Evolutionary conservation across 2,113 vertebrate genomes (phyloP).

Genomic region (Heterochromis multidens): DNA sequence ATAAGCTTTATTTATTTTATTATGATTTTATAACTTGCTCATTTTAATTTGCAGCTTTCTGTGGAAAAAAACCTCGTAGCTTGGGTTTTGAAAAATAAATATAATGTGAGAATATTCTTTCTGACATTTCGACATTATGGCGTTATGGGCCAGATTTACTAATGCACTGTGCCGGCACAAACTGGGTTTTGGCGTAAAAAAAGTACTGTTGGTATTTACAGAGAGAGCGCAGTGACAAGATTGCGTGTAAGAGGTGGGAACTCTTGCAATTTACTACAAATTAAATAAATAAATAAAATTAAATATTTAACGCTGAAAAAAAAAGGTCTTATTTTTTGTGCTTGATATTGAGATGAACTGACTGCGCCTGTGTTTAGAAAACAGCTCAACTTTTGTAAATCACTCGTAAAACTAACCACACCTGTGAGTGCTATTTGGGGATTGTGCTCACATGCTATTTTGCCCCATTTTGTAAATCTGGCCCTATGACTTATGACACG

Average conservation of each 20-base stretch:
- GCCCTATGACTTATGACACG: not conserved
- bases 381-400: not conserved
- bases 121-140: not conserved
- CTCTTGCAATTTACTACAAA: not conserved
- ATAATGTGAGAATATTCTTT: not conserved
- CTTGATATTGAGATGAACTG: fast-evolving
- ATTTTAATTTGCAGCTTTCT: not conserved
- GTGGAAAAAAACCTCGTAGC: not conserved
- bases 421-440: too few species aligned
- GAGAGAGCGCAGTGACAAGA: not conserved
- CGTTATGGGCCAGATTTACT: not conserved
- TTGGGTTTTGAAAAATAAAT: not conserved
- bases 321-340: not conserved
- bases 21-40: not conserved
- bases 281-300: too few species aligned
- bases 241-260: too few species aligned
- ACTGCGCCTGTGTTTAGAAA: not conserved
- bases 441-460: too few species aligned
- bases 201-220: not conserved
- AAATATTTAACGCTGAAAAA: not conserved
- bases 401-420: not conserved
- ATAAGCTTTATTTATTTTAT: not conserved
- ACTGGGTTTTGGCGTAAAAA: not conserved
- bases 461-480: not conserved
- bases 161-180: not conserved